Percentiles rank a stretch among this genome's conserved stretches.
phyloP scores from a whole-genome alignment of 2,888 invertebrate genomes.

The Malthinus seriepunctatus region DNA sequence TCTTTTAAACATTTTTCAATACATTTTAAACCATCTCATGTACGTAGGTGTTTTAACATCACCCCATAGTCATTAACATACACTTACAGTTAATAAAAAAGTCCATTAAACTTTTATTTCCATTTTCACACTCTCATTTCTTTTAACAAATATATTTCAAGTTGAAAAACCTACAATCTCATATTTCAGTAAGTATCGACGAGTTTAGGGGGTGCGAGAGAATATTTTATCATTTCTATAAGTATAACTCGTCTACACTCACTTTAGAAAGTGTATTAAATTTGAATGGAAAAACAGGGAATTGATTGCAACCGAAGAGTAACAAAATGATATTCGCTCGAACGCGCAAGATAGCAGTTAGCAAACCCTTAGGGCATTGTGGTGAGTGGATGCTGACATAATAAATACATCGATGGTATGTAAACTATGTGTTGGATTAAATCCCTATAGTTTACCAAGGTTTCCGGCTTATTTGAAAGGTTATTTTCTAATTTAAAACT shows the following conservation, averaged over 20 bases:
- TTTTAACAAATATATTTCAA: neutral
- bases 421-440: slow-evolving; percentile 10
- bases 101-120: neutral
- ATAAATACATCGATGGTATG: slow-evolving; percentile 14
- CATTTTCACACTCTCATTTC: neutral
- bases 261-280: slow-evolving; percentile 14
- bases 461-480: neutral
- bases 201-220: neutral
- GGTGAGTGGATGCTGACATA: slow-evolving; percentile 11
- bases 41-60: no score
- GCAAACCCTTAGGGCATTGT: slow-evolving; percentile 14
- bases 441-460: slow-evolving; percentile 4
- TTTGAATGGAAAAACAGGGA: slow-evolving; percentile 20
- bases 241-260: slow-evolving; percentile 11
- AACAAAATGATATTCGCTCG: slow-evolving; percentile 20
- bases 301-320: slow-evolving; percentile 17
- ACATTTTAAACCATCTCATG: no score
- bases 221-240: slow-evolving; percentile 9
- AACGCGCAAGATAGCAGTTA: slow-evolving; percentile 15
- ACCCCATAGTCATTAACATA: no score
- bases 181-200: slow-evolving; percentile 3
- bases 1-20: no score
- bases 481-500: neutral
- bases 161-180: neutral
- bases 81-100: no score